phyloP scores from a whole-genome alignment of 2,888 invertebrate genomes.

The Hirtodrosophila trivittata region DNA sequence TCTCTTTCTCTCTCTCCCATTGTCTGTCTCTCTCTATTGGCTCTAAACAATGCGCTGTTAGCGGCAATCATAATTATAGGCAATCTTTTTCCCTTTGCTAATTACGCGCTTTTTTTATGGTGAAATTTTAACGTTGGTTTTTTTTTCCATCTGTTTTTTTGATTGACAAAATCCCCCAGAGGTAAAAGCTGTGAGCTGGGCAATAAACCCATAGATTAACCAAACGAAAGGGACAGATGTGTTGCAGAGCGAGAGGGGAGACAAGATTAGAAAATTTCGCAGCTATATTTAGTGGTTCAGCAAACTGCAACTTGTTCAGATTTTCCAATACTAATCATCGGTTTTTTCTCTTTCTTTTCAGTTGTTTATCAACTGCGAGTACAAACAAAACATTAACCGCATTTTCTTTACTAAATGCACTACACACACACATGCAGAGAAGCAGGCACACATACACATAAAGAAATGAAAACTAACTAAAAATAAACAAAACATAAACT shows the following conservation, averaged over 20 bases:
- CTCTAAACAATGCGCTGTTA: constrained; percentile 44
- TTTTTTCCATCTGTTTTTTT: constrained; percentile 9
- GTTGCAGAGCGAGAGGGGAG: not conserved
- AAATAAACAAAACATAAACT: constrained; percentile 50
- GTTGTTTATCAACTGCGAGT: constrained; percentile 41
- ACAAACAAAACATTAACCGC: constrained; percentile 42
- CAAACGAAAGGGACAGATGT: not conserved
- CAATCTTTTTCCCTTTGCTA: constrained; percentile 54
- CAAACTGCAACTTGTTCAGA: constrained; percentile 34
- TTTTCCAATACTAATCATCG: constrained; percentile 24
- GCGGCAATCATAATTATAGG: constrained; percentile 66
- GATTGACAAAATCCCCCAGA: constrained; percentile 45
- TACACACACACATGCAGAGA: not conserved
- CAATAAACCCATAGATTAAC: constrained; percentile 35
- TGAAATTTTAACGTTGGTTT: constrained; percentile 58
- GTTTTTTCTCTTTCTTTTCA: constrained; percentile 17
- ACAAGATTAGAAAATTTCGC: not conserved
- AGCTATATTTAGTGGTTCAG: constrained; percentile 13
- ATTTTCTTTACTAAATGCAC: constrained; percentile 39
- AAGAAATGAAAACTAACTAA: constrained; percentile 30
- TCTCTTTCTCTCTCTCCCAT: constrained; percentile 15
- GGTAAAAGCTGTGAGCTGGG: constrained; percentile 38
- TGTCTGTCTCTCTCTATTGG: constrained; percentile 10
- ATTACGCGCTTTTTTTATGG: constrained; percentile 53
- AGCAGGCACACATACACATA: not conserved